Evolutionary conservation across 2,797 vertebrate genomes (phyloP), one percentile per base, ranked within the genome.

Genomic region (Hydrocynus forskahlii): DNA sequence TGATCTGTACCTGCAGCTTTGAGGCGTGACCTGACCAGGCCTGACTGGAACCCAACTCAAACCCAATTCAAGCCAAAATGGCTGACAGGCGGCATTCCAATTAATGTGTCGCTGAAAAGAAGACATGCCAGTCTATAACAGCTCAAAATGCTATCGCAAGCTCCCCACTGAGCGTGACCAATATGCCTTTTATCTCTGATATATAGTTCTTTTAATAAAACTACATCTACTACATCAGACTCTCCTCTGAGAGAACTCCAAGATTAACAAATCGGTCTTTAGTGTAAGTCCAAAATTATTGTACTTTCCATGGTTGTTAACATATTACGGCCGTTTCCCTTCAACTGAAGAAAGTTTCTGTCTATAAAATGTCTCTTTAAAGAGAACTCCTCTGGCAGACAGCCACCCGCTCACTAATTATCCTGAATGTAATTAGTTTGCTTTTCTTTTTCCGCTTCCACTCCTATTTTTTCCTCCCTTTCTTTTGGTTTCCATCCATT

Each of bases 341-440:
- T 80, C 71, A 60, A 80, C 52, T 35, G 8, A 72, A 21, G 50
- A 35, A 72, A 72, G 25, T 55, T 29, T 52, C 48, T 38, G 73
- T 59, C 59, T 77, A 73, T 67, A 67, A 80, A 73, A 48, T 35
- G 76, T 78, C 50, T 81, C 21, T 70, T 83, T 78, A 83, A 83
- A 38, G 50, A 60, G 0, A 80, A 79, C 21, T 54, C n/a, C 57
- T 75, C 64, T 87, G 82, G 82, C 80, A 12, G 55, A 70, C 67
- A 62, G 84, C 83, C 79, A 81, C 63, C 75, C 70, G 57, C 71
- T 71, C 50, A 52, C 82, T 84, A 86, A 88, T 87, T 84, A 87
- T 74, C 67, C 76, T 17, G 55, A 82, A 64, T 71, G 68, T 82
- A 86, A 86, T 86, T 83, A 82, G 70, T 81, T 78, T 78, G 72